These are phyloP conservation scores for Tetranychus truncatus DNA, from an alignment of 2,888 invertebrate species.

Conservation along the genomic window DNA sequence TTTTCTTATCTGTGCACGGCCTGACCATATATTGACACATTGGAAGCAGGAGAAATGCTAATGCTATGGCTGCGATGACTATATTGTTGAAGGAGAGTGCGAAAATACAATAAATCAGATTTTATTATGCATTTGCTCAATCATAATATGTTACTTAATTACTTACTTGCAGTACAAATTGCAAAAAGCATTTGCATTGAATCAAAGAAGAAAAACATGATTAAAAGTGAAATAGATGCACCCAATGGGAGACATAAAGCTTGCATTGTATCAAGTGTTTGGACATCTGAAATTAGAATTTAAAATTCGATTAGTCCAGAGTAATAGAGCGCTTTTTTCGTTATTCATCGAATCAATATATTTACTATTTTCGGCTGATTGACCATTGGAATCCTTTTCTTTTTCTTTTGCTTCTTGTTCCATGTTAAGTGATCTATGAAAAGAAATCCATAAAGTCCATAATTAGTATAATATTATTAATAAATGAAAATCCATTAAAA, in stretches of 20 bases:
- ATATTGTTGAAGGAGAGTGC: conserved; percentile 16
- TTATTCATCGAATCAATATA: conserved; percentile 15
- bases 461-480: neutral
- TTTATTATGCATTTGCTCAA: neutral
- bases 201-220: conserved; percentile 98
- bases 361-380: conserved; percentile 44
- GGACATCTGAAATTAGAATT: conserved; percentile 42
- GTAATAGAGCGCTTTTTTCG: neutral
- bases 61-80: conserved; percentile 82
- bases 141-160: neutral
- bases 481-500: neutral
- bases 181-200: conserved; percentile 72
- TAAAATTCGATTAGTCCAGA: neutral
- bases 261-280: conserved; percentile 89
- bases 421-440: conserved; percentile 66
- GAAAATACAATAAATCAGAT: conserved; percentile 17
- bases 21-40: conserved; percentile 89
- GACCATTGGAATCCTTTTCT: conserved; percentile 43
- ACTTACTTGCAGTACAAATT: conserved; percentile 85
- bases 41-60: conserved; percentile 83
- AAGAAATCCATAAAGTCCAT: neutral
- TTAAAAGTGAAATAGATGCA: conserved; percentile 79
- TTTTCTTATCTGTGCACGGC: conserved; percentile 61
- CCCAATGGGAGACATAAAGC: conserved; percentile 86
- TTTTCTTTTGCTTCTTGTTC: conserved; percentile 78